A percentile compares a stretch with the other conserved stretches of the same genome.
These are phyloP conservation scores for Xenus cinereus DNA, from an alignment of 2,113 vertebrate species.

Conservation along the genomic window DNA sequence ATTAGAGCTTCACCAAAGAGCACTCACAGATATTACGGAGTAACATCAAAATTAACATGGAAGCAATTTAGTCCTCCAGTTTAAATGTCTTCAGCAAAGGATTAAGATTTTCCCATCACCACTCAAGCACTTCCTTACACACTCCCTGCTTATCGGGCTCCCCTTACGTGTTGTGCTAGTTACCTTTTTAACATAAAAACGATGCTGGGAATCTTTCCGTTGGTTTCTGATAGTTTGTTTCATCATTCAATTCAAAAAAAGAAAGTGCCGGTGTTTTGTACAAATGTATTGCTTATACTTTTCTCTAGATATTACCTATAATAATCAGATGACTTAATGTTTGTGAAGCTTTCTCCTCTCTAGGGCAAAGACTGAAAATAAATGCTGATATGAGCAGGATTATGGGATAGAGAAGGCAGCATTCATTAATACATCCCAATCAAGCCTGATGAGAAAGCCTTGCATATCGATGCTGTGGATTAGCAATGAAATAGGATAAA, in stretches of 20 bases:
- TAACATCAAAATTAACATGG: conserved; percentile 52
- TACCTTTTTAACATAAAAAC: neutral
- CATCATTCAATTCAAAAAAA: neutral
- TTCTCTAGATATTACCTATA: neutral
- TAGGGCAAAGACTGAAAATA: conserved; percentile 26
- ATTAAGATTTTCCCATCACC: conserved; percentile 32
- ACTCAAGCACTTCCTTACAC: neutral
- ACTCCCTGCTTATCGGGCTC: neutral
- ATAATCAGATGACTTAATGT: neutral
- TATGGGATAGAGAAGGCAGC: neutral
- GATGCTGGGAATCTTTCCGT: neutral
- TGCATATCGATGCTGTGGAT: neutral
- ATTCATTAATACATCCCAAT: neutral
- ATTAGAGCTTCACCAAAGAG: conserved; percentile 25
- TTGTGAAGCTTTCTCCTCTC: neutral
- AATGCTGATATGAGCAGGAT: neutral
- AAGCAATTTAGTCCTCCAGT: conserved; percentile 15
- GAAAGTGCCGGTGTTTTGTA: neutral
- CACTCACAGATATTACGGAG: conserved; percentile 6
- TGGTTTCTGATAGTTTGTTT: neutral
- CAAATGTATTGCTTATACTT: neutral
- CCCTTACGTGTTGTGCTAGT: neutral
- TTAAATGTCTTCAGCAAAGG: neutral
- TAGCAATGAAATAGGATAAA: neutral
- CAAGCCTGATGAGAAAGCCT: neutral